Base-by-base conservation (phyloP, 2,797 vertebrate species). In the Phoebastria nigripes region DNA sequence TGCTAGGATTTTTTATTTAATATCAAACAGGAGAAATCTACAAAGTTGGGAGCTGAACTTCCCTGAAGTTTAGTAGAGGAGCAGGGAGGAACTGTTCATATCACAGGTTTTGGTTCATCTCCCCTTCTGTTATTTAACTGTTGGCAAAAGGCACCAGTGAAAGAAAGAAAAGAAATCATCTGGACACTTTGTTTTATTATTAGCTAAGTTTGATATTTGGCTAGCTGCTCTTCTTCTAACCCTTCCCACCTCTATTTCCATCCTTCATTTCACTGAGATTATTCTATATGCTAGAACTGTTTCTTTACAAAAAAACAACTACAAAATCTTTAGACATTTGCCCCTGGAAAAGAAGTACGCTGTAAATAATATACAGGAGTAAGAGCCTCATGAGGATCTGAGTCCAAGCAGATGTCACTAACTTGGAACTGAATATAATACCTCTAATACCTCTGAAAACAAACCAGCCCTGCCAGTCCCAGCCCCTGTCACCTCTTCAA, bases 251-350 rank as follows among this genome's bases (percentile, higher is more conserved):
- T 71, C 76, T 92, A 41, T 82, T 96, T 91, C 58, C 61, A 92
- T 81, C 76, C 82, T 92, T 94, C 76, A 71, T 85, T 95, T 95
- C 86, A 76, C 76, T 70, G 82, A 79, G 35, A 76, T 93, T 78
- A 62, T 91, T 96, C 86, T 83, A 47, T 47, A 79, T 86, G 42
- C 91, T 83, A 51, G 69, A 90, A 46, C 49, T 39, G 12, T 66
- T 95, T 65, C 65, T 91, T 46, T 65, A 12, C 37, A 28, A 79
- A 92, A 71, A 74, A 88, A 19, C 26, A 80, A 28, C 70, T 71
- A 41, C 58, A 91, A 82, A 86, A 88, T 93, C 84, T 91, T 95
- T 72, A 91, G 89, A 90, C 82, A 72, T 90, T 93, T 96, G 79
- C 46, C 82, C 67, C 80, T 92, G 74, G 67, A 87, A 94, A 76